These are phyloP conservation scores for Gila robusta DNA, from an alignment of 2,797 vertebrate genomes.

Conservation along the genomic window DNA sequence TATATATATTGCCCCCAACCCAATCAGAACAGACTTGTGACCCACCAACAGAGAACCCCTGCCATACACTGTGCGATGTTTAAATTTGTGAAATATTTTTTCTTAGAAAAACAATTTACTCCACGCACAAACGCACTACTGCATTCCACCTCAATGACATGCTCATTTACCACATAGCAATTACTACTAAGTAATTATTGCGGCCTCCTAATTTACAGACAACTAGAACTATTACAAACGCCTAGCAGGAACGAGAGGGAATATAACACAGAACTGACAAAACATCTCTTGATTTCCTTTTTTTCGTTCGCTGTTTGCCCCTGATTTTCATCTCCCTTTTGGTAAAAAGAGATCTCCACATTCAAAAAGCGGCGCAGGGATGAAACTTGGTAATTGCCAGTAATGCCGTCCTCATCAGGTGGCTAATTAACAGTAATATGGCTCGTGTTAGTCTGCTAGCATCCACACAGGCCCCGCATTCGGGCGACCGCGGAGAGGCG, in stretches of 20 bases:
- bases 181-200: conserved; percentile 64
- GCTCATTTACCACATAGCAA: conserved; percentile 57
- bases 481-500: conserved; percentile 49
- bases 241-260: conserved; percentile 29
- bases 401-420: conserved; percentile 78
- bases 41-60: neutral
- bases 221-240: conserved; percentile 54
- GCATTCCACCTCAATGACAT: conserved; percentile 60
- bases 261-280: conserved; percentile 54
- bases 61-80: neutral
- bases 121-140: conserved; percentile 60
- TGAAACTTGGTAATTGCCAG: conserved; percentile 77
- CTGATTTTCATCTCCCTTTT: conserved; percentile 44
- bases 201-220: conserved; percentile 62
- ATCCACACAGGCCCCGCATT: conserved; percentile 47
- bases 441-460: conserved; percentile 70
- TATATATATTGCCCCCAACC: neutral
- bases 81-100: neutral
- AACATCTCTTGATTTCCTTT: conserved; percentile 54
- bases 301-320: conserved; percentile 38
- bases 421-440: conserved; percentile 79
- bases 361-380: conserved; percentile 68
- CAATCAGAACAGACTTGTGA: neutral
- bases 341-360: conserved; percentile 57
- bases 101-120: conserved; percentile 54